These are phyloP conservation scores for Ceratitis capitata DNA, from an alignment of 1,140 invertebrate genomes.

Conservation along the genomic window DNA sequence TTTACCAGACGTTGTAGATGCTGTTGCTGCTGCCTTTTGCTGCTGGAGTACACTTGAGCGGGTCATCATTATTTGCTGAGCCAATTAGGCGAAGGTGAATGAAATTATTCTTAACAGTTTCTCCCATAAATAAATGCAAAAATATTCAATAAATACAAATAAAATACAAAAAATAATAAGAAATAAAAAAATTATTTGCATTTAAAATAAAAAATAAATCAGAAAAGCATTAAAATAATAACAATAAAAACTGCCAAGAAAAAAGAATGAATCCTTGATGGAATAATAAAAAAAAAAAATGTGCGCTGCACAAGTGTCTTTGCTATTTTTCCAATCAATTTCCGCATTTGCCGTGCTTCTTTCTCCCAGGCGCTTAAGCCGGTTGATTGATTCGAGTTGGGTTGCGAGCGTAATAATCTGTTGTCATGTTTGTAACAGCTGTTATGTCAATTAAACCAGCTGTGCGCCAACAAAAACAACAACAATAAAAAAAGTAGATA, in stretches of 20 bases:
- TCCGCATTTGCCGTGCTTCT: neutral
- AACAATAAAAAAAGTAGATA: neutral
- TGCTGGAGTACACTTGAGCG: constrained; percentile 15
- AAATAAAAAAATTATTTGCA: too few relatives aligned
- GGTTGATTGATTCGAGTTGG: neutral
- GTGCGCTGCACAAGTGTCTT: neutral
- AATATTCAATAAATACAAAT: neutral
- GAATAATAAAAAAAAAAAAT: too few relatives aligned
- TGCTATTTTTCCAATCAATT: constrained; percentile 11
- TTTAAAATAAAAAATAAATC: too few relatives aligned
- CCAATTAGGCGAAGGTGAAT: constrained; percentile 21
- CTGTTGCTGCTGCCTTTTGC: too few relatives aligned
- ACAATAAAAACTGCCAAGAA: too few relatives aligned
- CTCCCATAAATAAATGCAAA: neutral
- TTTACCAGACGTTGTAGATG: too few relatives aligned
- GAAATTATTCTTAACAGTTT: neutral
- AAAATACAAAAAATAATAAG: neutral
- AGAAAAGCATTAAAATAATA: too few relatives aligned
- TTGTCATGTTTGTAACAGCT: neutral
- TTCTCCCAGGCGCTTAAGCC: constrained; percentile 11
- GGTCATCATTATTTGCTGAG: neutral
- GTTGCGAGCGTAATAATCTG: neutral
- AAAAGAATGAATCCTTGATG: too few relatives aligned
- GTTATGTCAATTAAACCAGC: constrained; percentile 13
- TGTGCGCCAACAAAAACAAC: neutral